These are phyloP conservation scores for Nothoprocta perdicaria DNA, from an alignment of 2,113 vertebrate species.

Conservation along the genomic window DNA sequence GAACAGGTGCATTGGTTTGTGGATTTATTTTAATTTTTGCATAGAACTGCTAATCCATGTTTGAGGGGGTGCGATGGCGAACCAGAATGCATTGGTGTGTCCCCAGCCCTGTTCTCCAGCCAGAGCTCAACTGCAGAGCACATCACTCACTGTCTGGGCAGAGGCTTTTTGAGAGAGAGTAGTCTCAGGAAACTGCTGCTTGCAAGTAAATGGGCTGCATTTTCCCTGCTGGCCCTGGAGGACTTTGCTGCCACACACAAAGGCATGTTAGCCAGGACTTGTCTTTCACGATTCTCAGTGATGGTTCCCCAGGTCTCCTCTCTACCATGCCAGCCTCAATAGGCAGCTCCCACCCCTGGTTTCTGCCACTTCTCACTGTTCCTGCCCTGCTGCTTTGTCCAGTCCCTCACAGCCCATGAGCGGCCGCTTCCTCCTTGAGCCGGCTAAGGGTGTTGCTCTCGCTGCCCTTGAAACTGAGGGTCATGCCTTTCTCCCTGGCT, in stretches of 20 bases:
- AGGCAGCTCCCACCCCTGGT: too few relatives aligned
- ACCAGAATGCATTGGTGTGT: neutral
- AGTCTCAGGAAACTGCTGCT: neutral
- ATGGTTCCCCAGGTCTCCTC: neutral
- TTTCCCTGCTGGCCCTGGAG: neutral
- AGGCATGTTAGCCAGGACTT: neutral
- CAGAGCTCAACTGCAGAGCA: neutral
- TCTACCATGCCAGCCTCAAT: neutral
- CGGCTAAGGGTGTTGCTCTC: too few relatives aligned
- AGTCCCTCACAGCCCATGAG: neutral
- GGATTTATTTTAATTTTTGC: neutral
- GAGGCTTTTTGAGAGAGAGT: neutral
- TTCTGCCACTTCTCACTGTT: too few relatives aligned
- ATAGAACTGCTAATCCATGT: neutral
- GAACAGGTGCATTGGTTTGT: neutral
- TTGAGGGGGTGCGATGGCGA: neutral
- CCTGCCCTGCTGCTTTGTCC: too few relatives aligned
- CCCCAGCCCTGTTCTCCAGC: neutral
- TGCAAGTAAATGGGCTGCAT: neutral
- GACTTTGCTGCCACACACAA: neutral
- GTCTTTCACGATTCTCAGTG: too few relatives aligned
- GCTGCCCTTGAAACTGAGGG: neutral
- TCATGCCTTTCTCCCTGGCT: neutral
- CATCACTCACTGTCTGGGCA: neutral
- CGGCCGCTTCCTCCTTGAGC: neutral